Evolutionary conservation across 2,888 invertebrate genomes (phyloP), one percentile per base, ranked within the genome.

Genomic region (Polydrusus pterygomalis): DNA sequence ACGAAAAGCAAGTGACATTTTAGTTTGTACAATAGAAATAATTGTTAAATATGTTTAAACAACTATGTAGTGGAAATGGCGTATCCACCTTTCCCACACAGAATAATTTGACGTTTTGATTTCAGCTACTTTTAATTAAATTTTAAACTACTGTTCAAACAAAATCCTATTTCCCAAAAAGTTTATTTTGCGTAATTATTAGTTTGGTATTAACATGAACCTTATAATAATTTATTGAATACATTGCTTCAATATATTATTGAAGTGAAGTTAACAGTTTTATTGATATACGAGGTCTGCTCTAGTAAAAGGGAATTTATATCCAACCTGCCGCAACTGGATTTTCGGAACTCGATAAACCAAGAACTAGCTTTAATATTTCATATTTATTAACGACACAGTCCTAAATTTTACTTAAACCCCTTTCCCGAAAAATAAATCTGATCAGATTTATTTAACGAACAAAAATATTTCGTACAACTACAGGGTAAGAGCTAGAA

Each of bases 261-360:
- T 60, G 45, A 58, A 68, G 25, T 43, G 56, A 68, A 68, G 43
- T 69, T 69, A 60, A 69, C 38, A 65, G 54, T 63, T 54, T 56
- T 40, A 40, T 69, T 69, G 69, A 74, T 69, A 60, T 69, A 74
- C 69, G 51, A 30, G 63, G 13, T 20, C 60, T 60, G 60, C 30
- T 47, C 60, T 49, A 70, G 68, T 51, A 69, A 69, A 62, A 51
- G 63, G 63, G 38, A 74, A 74, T 74, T 68, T 74, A 74, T 74
- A 49, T 63, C 69, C 63, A 60, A 62, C 45, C 63, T 71, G 54
- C 71, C 51, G 51, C 71, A 60, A 65, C 65, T 72, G 63, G 51
- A 68, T 68, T 74, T 73, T 68, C 54, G 62, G 74, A 74, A 60
- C 63, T 60, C 51, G 38, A 60, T 74, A 69, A 74, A 67, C 69